Evolutionary conservation across 23 tunicate genomes (phyloP).

Genomic region (Ascidia mentula): DNA sequence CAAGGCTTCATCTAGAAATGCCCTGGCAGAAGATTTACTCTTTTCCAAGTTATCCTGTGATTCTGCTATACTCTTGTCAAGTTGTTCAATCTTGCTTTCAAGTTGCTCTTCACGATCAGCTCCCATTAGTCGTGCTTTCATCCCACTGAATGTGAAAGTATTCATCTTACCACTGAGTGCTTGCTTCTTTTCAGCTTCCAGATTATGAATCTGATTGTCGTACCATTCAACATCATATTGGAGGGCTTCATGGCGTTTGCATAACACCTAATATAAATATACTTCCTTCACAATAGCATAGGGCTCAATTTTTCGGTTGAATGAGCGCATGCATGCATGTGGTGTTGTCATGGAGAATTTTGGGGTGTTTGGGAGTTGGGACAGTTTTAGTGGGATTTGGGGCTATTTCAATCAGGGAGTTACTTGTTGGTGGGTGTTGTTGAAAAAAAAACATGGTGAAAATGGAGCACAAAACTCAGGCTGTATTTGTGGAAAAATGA

Average conservation of each 20-base stretch:
- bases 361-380: too few species aligned
- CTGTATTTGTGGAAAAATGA: too few species aligned
- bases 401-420: too few species aligned
- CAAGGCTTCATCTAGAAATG: slow-evolving; percentile 57
- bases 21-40: slow-evolving; percentile 15
- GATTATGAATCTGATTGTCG: slow-evolving; percentile 50
- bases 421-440: too few species aligned
- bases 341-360: too few species aligned
- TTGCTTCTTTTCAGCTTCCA: slow-evolving; percentile 63
- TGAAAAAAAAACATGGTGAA: too few species aligned
- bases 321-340: too few species aligned
- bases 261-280: slow-evolving; percentile 29
- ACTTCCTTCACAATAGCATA: neutral
- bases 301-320: too few species aligned
- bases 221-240: slow-evolving; percentile 90
- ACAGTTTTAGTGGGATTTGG: too few species aligned
- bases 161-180: slow-evolving; percentile 48
- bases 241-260: slow-evolving; percentile 81
- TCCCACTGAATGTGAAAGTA: slow-evolving; percentile 59
- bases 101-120: slow-evolving; percentile 68
- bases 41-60: slow-evolving; percentile 42
- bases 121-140: slow-evolving; percentile 75
- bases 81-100: slow-evolving; percentile 59
- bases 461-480: too few species aligned
- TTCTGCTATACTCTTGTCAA: slow-evolving; percentile 51